Evolutionary conservation across 2,888 invertebrate species (phyloP), one percentile per base, ranked within the genome.

Genomic region (Neoaliturus tenellus): DNA sequence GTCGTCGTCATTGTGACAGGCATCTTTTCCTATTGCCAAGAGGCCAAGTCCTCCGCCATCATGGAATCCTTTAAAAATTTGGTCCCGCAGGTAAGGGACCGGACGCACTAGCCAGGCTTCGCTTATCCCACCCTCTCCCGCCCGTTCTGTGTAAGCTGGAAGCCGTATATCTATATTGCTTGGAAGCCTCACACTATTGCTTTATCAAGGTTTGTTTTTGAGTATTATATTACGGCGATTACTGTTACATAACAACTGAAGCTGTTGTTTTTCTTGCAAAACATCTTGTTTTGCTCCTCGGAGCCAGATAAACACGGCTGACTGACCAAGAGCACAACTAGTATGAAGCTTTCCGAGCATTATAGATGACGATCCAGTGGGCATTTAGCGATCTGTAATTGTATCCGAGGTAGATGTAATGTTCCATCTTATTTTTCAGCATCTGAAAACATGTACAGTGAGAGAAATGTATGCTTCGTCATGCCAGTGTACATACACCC

Each of bases 61-160:
- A 99, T 99, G 98, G 99, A 99, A 92, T 98, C 98, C 82, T 99
- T 99, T 93, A 98, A 98, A 92, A 98, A 98, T 93, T 97, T 99
- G 96, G 98, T 98, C 89, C 98, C 98, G 83, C 92, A 92, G 90
- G 88, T 88, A 86, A 84, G 81, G 48, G 82, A 73, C 82, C 82
- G 55, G 41, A 69, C 14, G 71, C 48, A 73, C 28, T 82, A 82
- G 82, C 25, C 73, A 73, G 82, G 82, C 82, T 82, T 82, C 25
- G 73, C 73, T 82, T 55, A 44, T 41, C 51, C 73, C 58, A 25
- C 41, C 73, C 35, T 25, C 35, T 55, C 67, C 58, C n/a, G n/a
- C 48, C 20, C 71, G 33, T 51, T 82, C 82, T 73, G 39, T 82
- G 82, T 82, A 82, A 82, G 71, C 82, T 73, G 82, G 82, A 82